Evolutionary conservation across 2,888 invertebrate genomes (phyloP), one percentile per base, ranked within the genome.

Genomic region (Cryptus armator): DNA sequence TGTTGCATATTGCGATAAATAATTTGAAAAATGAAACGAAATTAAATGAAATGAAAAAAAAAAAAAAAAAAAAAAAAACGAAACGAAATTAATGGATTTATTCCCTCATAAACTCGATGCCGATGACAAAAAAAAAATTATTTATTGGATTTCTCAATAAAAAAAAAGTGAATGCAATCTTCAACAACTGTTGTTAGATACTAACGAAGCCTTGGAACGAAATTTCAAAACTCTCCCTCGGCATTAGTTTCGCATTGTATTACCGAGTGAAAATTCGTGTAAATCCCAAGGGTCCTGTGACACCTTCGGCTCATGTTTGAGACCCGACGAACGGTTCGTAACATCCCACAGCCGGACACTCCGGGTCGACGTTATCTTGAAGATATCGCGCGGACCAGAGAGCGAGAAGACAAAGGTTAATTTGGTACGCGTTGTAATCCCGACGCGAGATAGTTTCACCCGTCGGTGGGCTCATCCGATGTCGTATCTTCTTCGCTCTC

Each of bases 361-460:
- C 82, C 14, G 81, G 7, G 37, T 85, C 82, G 70, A 86, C 85
- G 72, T 85, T 85, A 79, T 85, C 81, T 82, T 32, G 64, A 19
- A 72, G 75, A 81, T 81, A 85, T 85, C 84, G 62, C 80, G 51
- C 80, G 80, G 80, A 71, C 48, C 19, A 68, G 79, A 82, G 67
- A 7, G 37, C 37, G 37, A 62, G 74, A 68, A 89, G 91, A 91
- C 91, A 91, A 89, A 91, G 91, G 92, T 91, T 92, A 92, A 93
- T 93, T 93, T 93, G 89, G 89, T 92, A 92, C 92, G 91, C 90
- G 92, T 90, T 92, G 92, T 93, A 93, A 93, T 92, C 92, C 92
- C 51, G 46, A 66, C 19, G 62, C 68, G 48, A 62, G 43, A 64
- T 53, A 29, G 43, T 76, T 14, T 53, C 29, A 59, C 85, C 83